Conservation (phyloP, 2,113 vertebrate species). For the Chroicocephalus ridibundus region DNA sequence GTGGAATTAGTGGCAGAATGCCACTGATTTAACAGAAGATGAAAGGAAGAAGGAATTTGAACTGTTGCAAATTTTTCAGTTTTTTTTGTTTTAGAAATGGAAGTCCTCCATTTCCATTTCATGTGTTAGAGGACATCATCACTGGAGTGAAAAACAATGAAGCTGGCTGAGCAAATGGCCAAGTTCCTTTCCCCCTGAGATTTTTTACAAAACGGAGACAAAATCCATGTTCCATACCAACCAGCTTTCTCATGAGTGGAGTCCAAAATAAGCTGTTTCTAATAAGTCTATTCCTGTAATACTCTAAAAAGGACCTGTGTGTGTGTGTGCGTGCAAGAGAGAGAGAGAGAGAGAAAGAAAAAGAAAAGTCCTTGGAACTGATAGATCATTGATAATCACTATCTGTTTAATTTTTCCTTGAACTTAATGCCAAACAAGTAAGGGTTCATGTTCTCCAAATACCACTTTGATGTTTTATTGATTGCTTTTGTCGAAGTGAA, state of each 20-base stretch:
- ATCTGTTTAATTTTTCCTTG: slow-evolving; percentile 31
- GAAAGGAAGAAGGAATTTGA: neutral
- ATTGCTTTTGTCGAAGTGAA: slow-evolving; percentile 23
- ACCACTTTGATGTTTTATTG: slow-evolving; percentile 43
- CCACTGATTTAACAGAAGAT: neutral
- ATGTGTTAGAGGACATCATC: neutral
- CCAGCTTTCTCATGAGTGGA: neutral
- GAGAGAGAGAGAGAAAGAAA: neutral
- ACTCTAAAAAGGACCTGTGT: neutral
- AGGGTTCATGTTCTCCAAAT: neutral
- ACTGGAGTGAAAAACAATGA: slow-evolving; percentile 1
- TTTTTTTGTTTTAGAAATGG: neutral
- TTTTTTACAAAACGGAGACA: neutral
- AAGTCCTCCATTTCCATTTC: neutral
- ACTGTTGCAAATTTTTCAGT: neutral
- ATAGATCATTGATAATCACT: neutral
- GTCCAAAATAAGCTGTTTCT: neutral
- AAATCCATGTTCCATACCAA: neutral
- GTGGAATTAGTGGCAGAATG: neutral
- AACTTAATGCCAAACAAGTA: slow-evolving; percentile 8
- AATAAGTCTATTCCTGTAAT: neutral
- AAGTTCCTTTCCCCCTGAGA: neutral
- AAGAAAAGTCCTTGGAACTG: neutral
- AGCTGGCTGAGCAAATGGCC: neutral
- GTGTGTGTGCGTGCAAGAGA: no score